Evolutionary conservation across 2,113 vertebrate genomes (phyloP).

Genomic region (Willisornis vidua): DNA sequence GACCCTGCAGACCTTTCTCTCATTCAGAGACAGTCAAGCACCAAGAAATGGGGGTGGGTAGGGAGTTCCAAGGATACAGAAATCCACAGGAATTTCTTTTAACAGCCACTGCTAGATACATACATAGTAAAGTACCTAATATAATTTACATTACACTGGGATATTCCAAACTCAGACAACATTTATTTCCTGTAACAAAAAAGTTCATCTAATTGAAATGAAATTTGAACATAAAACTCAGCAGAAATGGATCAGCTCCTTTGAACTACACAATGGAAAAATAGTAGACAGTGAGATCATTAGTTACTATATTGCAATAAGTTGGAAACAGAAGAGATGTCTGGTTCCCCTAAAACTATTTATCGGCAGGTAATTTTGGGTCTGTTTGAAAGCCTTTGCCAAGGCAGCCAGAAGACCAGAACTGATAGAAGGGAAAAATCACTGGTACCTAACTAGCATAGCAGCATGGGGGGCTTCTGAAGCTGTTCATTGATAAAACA

Average conservation of each 20-base stretch:
- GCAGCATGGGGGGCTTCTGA: background rate
- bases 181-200: conserved; percentile 34
- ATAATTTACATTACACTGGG: conserved; percentile 27
- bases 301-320: conserved; percentile 42
- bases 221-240: conserved; percentile 57
- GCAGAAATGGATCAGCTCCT: conserved; percentile 58
- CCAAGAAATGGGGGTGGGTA: background rate
- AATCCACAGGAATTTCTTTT: conserved; percentile 48
- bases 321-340: conserved; percentile 52
- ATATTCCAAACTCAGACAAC: conserved; percentile 49
- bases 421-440: conserved; percentile 43
- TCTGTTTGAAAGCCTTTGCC: conserved; percentile 57
- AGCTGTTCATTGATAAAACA: conserved; percentile 25
- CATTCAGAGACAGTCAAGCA: background rate
- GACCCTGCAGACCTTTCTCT: background rate
- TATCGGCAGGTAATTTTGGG: conserved; percentile 62
- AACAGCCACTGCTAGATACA: conserved; percentile 29
- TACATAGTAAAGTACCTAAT: background rate
- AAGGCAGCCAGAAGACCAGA: conserved; percentile 35
- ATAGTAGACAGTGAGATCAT: conserved; percentile 66
- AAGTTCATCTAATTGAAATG: conserved; percentile 54
- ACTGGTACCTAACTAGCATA: background rate
- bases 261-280: conserved; percentile 69
- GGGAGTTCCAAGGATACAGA: background rate
- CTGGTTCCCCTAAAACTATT: conserved; percentile 53